Evolutionary conservation across 2,888 invertebrate genomes (phyloP).

Genomic region (Eupsilia transversa): DNA sequence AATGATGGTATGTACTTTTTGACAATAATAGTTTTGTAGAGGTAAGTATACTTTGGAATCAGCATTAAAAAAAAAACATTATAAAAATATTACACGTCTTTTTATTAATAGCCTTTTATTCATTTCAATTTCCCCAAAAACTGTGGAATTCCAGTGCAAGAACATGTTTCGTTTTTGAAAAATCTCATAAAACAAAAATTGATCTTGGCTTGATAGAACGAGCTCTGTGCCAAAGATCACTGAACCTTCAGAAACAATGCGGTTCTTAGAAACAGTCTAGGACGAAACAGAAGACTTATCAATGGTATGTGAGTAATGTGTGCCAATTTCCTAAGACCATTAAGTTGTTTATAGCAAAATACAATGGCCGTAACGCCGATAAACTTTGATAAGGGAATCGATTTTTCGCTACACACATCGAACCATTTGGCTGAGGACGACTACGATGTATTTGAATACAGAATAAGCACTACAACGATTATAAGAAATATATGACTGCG

Average conservation of each 20-base stretch:
- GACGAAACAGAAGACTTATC: conserved; percentile 44
- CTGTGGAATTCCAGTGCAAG: too few species aligned
- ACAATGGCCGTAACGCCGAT: conserved; percentile 52
- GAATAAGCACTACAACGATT: not conserved
- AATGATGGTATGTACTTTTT: not conserved
- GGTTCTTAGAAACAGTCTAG: conserved; percentile 14
- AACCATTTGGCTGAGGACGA: not conserved
- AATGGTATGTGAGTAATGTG: conserved; percentile 46
- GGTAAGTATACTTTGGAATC: not conserved
- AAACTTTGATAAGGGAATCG: conserved; percentile 70
- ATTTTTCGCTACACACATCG: conserved; percentile 61
- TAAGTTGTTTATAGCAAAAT: conserved; percentile 49
- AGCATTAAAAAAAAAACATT: too few species aligned
- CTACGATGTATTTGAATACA: not conserved
- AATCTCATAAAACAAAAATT: not conserved
- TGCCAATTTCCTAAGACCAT: conserved; percentile 48
- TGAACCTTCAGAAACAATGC: conserved; percentile 9
- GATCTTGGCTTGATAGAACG: not conserved
- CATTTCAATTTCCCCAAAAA: not conserved
- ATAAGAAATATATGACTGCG: not conserved
- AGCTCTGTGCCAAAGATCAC: not conserved
- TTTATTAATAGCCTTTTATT: too few species aligned
- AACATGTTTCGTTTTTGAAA: not conserved
- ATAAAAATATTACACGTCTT: too few species aligned
- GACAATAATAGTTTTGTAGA: not conserved